phyloP scores from a whole-genome alignment of 2,797 vertebrate species.

The Leptoclinus maculatus region DNA sequence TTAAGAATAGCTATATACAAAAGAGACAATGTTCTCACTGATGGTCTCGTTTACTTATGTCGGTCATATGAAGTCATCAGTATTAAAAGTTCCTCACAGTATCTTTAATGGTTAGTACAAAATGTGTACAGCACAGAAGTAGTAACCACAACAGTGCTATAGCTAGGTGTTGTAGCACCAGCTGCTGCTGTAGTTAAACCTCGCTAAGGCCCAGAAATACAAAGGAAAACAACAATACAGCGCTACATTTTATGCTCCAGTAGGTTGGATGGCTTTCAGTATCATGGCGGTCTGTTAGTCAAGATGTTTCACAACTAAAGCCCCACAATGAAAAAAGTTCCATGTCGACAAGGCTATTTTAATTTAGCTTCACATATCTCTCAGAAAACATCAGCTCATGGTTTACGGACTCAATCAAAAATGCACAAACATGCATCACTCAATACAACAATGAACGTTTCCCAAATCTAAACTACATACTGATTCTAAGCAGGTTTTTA shows the following conservation, averaged over 20 bases:
- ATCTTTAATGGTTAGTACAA: not conserved
- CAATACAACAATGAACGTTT: not conserved
- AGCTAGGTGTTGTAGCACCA: not conserved
- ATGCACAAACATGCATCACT: not conserved
- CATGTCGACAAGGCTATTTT: not conserved
- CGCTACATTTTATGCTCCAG: not conserved
- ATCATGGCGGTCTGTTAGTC: not conserved
- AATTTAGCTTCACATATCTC: not conserved
- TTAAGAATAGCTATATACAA: not conserved
- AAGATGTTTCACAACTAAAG: not conserved
- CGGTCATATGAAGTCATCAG: not conserved
- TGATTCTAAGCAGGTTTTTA: not conserved
- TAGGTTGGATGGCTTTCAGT: not conserved
- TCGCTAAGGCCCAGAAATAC: not conserved
- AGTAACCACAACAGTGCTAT: not conserved
- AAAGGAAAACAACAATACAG: not conserved
- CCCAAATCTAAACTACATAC: not conserved
- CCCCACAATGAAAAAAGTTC: not conserved
- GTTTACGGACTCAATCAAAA: not conserved
- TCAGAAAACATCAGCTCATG: not conserved
- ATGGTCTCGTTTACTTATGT: not conserved
- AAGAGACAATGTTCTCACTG: not conserved
- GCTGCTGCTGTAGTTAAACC: not conserved
- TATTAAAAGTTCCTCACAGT: not conserved
- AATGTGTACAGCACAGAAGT: not conserved